These are phyloP conservation scores for Drosophila nr. fundita DNA, from an alignment of 2,888 invertebrate species.

Conservation along the genomic window DNA sequence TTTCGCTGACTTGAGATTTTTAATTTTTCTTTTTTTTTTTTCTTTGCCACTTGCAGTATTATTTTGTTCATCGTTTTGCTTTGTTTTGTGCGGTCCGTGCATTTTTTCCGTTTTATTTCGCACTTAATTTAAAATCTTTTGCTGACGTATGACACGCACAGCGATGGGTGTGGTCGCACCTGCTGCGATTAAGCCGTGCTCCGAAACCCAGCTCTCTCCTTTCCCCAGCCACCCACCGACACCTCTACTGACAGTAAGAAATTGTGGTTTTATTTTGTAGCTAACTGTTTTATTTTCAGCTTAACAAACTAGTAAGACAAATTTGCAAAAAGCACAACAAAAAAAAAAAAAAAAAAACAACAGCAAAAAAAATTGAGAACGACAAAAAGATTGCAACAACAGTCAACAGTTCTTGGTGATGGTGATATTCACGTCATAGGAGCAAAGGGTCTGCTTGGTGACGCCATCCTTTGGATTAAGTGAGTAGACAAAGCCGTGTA, in stretches of 20 bases:
- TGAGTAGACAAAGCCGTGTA: conserved; percentile 68
- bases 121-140: conserved; percentile 66
- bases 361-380: neutral
- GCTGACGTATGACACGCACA: conserved; percentile 69
- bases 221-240: neutral
- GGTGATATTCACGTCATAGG: conserved; percentile 76
- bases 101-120: conserved; percentile 53
- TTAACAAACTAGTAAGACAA: conserved; percentile 23
- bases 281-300: conserved; percentile 23
- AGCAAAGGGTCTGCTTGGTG: conserved; percentile 49
- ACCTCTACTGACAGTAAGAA: conserved; percentile 17
- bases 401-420: conserved; percentile 73
- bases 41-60: conserved; percentile 10
- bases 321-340: neutral
- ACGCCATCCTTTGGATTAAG: conserved; percentile 53
- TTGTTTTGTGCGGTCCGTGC: neutral
- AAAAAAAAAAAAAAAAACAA: neutral
- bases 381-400: neutral
- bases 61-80: conserved; percentile 16
- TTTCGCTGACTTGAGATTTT: conserved; percentile 2
- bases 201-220: neutral
- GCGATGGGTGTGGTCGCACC: conserved; percentile 13
- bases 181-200: neutral
- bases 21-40: neutral
- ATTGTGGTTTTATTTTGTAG: conserved; percentile 24